phyloP scores from a whole-genome alignment of 2,113 vertebrate genomes.

The Thalassarche chlororhynchos region DNA sequence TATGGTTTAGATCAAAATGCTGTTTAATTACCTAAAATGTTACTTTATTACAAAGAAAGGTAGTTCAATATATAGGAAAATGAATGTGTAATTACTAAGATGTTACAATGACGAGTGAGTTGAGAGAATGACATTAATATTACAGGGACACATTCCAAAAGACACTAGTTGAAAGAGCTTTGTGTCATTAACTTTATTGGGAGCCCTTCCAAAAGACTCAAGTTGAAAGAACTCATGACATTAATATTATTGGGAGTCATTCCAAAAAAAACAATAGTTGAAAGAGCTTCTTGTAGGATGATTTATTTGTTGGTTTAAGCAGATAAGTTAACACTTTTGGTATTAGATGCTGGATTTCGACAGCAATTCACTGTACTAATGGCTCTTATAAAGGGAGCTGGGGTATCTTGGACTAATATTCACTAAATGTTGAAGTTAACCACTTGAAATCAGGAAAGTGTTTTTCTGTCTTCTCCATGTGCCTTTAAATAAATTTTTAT shows the following conservation, averaged over 20 bases:
- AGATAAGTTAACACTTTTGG: neutral
- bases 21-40: constrained; percentile 5
- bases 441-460: neutral
- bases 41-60: neutral
- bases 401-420: neutral
- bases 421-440: neutral
- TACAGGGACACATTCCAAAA: neutral
- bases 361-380: neutral
- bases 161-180: constrained; percentile 26
- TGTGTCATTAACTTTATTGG: constrained; percentile 22
- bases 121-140: neutral
- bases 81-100: neutral
- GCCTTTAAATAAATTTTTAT: neutral
- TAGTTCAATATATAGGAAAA: constrained; percentile 48
- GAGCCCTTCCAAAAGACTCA: neutral
- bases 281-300: neutral
- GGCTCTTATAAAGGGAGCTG: neutral
- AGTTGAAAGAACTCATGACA: constrained; percentile 36
- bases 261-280: neutral
- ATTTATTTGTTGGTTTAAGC: constrained; percentile 9
- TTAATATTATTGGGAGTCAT: neutral
- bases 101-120: neutral
- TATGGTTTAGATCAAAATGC: neutral
- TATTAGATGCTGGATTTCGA: neutral
- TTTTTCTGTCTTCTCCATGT: neutral